Percentiles rank a stretch among this genome's conserved stretches.
These are phyloP conservation scores for zebrafish (Danio rerio) DNA, from an alignment of 2,113 vertebrate species.

Conservation along the genomic window DNA sequence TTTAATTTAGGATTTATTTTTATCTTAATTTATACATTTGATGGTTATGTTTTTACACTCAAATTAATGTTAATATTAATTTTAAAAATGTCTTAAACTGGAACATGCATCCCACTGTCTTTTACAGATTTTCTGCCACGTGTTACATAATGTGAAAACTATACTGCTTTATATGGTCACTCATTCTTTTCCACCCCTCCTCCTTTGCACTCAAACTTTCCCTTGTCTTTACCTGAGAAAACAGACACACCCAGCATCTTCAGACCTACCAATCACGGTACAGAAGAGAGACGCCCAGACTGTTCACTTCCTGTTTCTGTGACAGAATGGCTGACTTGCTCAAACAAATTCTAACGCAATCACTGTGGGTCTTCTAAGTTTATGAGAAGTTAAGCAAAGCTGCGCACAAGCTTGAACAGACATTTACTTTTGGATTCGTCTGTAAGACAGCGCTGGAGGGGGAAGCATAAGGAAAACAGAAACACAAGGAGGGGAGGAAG, in stretches of 20 bases:
- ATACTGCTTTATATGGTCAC: not conserved
- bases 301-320: constrained; percentile 75
- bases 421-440: constrained; percentile 27
- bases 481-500: constrained; percentile 68
- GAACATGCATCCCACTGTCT: not conserved
- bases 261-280: constrained; percentile 70
- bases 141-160: not conserved
- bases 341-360: constrained; percentile 33
- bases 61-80: no score
- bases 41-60: no score
- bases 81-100: no score
- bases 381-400: not conserved
- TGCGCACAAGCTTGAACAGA: not conserved
- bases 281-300: constrained; percentile 59
- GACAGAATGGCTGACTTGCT: constrained; percentile 29
- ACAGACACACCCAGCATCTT: constrained; percentile 73
- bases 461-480: constrained; percentile 52
- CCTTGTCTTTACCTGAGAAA: constrained; percentile 66
- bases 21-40: no score
- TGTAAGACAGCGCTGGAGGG: constrained; percentile 49
- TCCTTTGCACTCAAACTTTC: constrained; percentile 45
- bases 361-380: constrained; percentile 19
- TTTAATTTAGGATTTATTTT: no score
- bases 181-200: constrained; percentile 22
- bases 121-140: constrained; percentile 9